Evolutionary conservation across 1,140 invertebrate genomes (phyloP).

Genomic region (Linepithema humile): DNA sequence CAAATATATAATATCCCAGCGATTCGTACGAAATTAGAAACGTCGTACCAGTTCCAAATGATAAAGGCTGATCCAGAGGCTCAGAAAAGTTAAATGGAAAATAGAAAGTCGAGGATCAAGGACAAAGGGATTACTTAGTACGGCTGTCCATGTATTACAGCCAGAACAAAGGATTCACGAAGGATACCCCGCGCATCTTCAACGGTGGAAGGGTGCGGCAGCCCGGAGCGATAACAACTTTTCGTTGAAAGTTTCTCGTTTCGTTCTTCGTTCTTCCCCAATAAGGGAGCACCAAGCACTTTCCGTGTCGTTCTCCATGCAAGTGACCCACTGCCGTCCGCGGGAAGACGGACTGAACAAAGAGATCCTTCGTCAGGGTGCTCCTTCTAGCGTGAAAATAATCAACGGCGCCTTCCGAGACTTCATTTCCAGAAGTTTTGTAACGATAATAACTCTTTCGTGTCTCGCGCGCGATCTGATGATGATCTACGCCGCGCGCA

Average conservation of each 20-base stretch:
- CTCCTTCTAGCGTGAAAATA: constrained; percentile 72
- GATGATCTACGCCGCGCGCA: background rate
- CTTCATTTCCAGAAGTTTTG: constrained; percentile 12
- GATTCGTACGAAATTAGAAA: constrained; percentile 15
- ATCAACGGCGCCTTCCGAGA: constrained; percentile 24
- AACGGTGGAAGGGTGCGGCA: constrained; percentile 34
- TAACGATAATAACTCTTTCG: constrained; percentile 4
- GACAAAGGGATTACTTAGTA: constrained; percentile 52
- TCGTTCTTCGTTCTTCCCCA: background rate
- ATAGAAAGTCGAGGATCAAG: constrained; percentile 48
- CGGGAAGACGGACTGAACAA: constrained; percentile 55
- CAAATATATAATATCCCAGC: background rate
- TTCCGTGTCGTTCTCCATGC: constrained; percentile 31
- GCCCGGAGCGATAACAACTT: constrained; percentile 58
- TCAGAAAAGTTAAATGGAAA: constrained; percentile 50
- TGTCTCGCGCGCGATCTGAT: background rate
- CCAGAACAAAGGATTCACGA: constrained; percentile 54
- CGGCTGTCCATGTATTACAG: constrained; percentile 43
- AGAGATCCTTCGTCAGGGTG: constrained; percentile 63
- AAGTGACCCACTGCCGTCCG: constrained; percentile 62
- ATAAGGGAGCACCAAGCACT: background rate
- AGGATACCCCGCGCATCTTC: constrained; percentile 37
- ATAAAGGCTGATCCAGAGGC: constrained; percentile 24
- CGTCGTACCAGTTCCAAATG: constrained; percentile 21
- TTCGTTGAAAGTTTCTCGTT: constrained; percentile 51